A percentile compares a stretch with the other conserved stretches of the same genome.
Evolutionary conservation across 2,797 vertebrate species (phyloP).

Genomic region (Gila robusta): DNA sequence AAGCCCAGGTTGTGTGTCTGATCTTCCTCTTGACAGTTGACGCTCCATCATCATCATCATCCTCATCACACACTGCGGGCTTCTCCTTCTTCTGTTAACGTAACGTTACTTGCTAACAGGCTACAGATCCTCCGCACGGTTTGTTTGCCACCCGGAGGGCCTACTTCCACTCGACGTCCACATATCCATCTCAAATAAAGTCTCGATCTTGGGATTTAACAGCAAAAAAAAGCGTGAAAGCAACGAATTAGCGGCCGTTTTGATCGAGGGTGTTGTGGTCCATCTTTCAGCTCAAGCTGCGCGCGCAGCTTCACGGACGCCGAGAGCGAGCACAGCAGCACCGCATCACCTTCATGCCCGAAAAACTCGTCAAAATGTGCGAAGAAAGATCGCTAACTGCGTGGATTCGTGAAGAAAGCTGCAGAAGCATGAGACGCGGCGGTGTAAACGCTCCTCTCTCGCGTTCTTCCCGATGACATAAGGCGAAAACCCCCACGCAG

Average conservation of each 20-base stretch:
- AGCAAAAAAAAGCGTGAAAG: background rate
- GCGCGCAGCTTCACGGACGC: slow-evolving; percentile 77
- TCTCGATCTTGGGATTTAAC: slow-evolving; percentile 49
- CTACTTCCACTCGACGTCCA: slow-evolving; percentile 72
- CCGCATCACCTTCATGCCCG: background rate
- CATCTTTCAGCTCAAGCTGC: slow-evolving; percentile 69
- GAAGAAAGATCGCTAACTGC: background rate
- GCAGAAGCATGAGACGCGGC: too few species aligned
- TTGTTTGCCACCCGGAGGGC: slow-evolving; percentile 76
- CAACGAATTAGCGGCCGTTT: slow-evolving; percentile 46
- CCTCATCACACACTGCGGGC: slow-evolving; percentile 47
- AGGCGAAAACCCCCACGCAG: slow-evolving; percentile 57
- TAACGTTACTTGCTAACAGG: slow-evolving; percentile 65
- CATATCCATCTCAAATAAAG: slow-evolving; percentile 62
- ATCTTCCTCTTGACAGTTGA: slow-evolving; percentile 49
- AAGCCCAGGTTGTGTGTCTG: slow-evolving; percentile 14
- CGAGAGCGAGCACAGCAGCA: slow-evolving; percentile 48
- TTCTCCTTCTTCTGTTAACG: background rate
- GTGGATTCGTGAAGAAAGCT: background rate
- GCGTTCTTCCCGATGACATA: slow-evolving; percentile 73
- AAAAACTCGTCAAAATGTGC: background rate
- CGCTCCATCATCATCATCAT: slow-evolving; percentile 62
- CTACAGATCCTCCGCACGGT: slow-evolving; percentile 66
- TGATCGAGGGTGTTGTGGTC: slow-evolving; percentile 42
- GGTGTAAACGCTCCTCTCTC: background rate